phyloP scores from a whole-genome alignment of 37 sponge, comb jelly and placozoan species.

The Sycon ciliatum region DNA sequence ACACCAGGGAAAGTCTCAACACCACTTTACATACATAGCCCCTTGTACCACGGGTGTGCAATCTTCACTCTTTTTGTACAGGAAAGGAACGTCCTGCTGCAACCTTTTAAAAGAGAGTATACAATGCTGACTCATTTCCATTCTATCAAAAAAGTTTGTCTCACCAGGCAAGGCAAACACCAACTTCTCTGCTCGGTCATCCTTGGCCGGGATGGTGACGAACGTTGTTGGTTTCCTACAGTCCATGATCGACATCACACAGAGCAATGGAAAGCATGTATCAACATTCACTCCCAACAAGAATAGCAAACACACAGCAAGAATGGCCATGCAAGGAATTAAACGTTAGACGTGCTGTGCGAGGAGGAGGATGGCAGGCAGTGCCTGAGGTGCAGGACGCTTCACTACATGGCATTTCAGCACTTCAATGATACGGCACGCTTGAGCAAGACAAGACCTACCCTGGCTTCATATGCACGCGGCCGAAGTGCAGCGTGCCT shows the following conservation, averaged over 20 bases:
- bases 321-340: not conserved
- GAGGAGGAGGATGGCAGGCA: not conserved
- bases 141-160: too few species aligned
- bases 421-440: not conserved
- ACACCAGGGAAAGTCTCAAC: too few species aligned
- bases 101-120: too few species aligned
- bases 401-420: not conserved
- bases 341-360: not conserved
- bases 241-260: not conserved
- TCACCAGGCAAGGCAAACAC: constrained; percentile 89
- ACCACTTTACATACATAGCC: too few species aligned
- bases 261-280: not conserved
- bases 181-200: constrained; percentile 47
- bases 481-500: constrained; percentile 81
- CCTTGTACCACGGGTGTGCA: too few species aligned
- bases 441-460: constrained; percentile 8
- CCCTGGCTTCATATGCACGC: constrained; percentile 96
- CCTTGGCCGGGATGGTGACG: constrained; percentile 46
- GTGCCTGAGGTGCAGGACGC: not conserved
- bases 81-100: too few species aligned
- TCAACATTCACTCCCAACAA: not conserved
- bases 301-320: not conserved
- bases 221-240: constrained; percentile 94
- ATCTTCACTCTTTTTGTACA: too few species aligned
- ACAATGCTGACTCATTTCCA: too few species aligned